Conservation (phyloP, 2,797 vertebrate genomes). For the Mastacembelus armatus region DNA sequence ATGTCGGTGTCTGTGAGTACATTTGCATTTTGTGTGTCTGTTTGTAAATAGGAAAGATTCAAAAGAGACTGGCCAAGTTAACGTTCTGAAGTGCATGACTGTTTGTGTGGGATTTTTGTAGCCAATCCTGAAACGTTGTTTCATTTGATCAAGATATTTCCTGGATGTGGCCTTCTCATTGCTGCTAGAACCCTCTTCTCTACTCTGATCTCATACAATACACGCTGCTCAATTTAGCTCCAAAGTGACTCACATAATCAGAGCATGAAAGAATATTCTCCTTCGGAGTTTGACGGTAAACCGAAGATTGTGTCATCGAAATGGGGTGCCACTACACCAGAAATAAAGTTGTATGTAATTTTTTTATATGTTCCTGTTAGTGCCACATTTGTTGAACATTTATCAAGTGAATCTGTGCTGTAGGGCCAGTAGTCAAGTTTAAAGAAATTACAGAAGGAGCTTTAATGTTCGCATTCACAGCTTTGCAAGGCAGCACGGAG, state of each 20-base stretch:
- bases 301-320: constrained; percentile 43
- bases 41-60: constrained; percentile 26
- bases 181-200: neutral
- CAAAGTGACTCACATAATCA: constrained; percentile 46
- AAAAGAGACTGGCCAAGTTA: constrained; percentile 19
- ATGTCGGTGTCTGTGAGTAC: constrained; percentile 15
- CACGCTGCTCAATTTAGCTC: constrained; percentile 47
- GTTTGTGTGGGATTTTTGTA: constrained; percentile 13
- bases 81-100: constrained; percentile 25
- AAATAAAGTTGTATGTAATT: constrained; percentile 62
- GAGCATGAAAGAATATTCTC: constrained; percentile 28
- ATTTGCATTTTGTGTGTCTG: constrained; percentile 9
- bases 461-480: constrained; percentile 44
- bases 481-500: constrained; percentile 20
- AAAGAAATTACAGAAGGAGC: constrained; percentile 26
- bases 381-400: constrained; percentile 18
- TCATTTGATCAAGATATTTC: constrained; percentile 34
- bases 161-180: neutral
- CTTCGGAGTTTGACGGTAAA: constrained; percentile 43
- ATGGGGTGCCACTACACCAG: constrained; percentile 62
- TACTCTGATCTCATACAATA: constrained; percentile 60
- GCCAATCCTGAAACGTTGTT: neutral
- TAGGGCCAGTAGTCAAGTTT: constrained; percentile 5
- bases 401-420: constrained; percentile 11
- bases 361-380: constrained; percentile 20